phyloP scores from a whole-genome alignment of 2,797 vertebrate species.

The Crax fasciolata region DNA sequence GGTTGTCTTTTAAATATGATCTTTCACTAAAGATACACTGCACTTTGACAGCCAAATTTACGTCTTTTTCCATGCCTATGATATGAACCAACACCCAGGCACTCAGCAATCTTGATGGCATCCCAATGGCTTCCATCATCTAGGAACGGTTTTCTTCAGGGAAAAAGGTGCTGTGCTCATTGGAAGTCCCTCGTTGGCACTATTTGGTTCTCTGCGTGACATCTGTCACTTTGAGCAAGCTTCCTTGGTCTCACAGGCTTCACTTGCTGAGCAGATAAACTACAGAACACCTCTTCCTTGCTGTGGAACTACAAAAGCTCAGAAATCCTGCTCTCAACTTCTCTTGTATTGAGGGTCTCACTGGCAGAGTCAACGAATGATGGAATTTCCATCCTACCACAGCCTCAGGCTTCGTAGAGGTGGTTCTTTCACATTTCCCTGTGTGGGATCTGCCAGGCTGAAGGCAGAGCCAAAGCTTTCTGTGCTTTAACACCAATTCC shows the following conservation, averaged over 20 bases:
- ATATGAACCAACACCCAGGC: neutral
- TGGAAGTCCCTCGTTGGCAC: neutral
- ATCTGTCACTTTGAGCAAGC: neutral
- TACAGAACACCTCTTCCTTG: neutral
- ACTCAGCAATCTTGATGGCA: neutral
- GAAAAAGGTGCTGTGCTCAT: neutral
- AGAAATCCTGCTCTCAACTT: accelerated
- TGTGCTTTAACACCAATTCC: neutral
- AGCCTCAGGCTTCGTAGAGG: neutral
- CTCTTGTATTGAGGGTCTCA: neutral
- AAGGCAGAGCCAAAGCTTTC: neutral
- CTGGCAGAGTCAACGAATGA: neutral
- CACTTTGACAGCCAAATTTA: neutral
- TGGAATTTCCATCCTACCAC: neutral
- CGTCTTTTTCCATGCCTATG: neutral
- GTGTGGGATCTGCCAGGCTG: neutral
- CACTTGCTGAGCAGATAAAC: neutral
- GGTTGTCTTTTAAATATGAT: neutral
- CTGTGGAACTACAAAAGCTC: neutral
- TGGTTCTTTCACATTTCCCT: neutral
- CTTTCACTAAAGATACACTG: neutral
- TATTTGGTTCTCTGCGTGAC: neutral
- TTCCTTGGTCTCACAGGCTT: neutral
- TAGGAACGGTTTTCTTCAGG: neutral
- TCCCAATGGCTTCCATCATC: neutral